phyloP scores from a whole-genome alignment of 1,140 invertebrate species.

The Drosophila arawakana region DNA sequence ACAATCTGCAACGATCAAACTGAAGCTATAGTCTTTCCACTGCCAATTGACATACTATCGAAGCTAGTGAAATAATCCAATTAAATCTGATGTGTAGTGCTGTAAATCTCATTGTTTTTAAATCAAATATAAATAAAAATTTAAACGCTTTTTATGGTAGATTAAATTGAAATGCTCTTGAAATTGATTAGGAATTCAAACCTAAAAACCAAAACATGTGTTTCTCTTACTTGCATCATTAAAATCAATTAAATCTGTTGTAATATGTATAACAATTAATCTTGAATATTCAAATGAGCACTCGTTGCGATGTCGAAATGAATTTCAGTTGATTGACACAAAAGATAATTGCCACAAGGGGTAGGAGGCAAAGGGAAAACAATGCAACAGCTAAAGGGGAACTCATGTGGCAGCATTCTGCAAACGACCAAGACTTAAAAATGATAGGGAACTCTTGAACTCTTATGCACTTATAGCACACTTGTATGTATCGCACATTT shows the following conservation, averaged over 20 bases:
- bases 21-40: constrained; percentile 59
- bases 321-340: constrained; percentile 62
- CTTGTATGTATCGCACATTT: constrained; percentile 44
- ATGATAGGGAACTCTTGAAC: constrained; percentile 15
- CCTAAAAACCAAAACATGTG: background rate
- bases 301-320: constrained; percentile 34
- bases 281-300: constrained; percentile 33
- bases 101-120: background rate
- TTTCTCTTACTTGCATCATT: constrained; percentile 34
- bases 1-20: constrained; percentile 88
- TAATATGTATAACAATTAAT: constrained; percentile 45
- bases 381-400: constrained; percentile 5
- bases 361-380: constrained; percentile 6
- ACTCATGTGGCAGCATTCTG: constrained; percentile 6
- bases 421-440: constrained; percentile 13
- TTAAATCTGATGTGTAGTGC: background rate
- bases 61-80: constrained; percentile 50
- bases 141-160: background rate
- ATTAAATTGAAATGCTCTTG: background rate
- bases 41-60: constrained; percentile 58
- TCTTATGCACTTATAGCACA: constrained; percentile 29
- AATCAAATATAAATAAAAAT: constrained; percentile 1
- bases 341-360: constrained; percentile 36
- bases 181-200: background rate
- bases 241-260: constrained; percentile 56